phyloP scores from a whole-genome alignment of 1,140 invertebrate genomes.

The Ceratina calcarata region DNA sequence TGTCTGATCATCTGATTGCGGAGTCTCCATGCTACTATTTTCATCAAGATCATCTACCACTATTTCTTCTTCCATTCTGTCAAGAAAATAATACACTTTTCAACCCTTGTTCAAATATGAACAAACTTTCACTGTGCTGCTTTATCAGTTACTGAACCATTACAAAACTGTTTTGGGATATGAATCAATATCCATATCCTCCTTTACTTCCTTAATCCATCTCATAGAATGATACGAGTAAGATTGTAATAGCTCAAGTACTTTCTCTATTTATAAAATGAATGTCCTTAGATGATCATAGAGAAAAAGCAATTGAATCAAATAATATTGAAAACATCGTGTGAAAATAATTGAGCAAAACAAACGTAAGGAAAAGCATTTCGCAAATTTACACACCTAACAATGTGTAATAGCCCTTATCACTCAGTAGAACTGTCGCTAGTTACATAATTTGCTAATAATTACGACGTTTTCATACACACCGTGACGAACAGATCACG shows the following conservation, averaged over 20 bases:
- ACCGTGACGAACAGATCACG: neutral
- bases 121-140: neutral
- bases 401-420: slow-evolving; percentile 25
- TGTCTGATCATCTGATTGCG: slow-evolving; percentile 64
- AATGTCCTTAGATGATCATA: neutral
- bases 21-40: slow-evolving; percentile 60
- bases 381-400: slow-evolving; percentile 52
- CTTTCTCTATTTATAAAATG: neutral
- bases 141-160: neutral
- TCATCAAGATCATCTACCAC: slow-evolving; percentile 71
- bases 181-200: neutral
- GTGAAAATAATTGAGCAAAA: neutral
- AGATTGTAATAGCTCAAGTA: neutral
- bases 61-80: slow-evolving; percentile 78
- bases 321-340: neutral
- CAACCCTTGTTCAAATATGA: too few species aligned
- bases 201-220: neutral
- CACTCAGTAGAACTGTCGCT: slow-evolving; percentile 19
- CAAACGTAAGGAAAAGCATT: neutral
- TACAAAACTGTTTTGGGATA: neutral
- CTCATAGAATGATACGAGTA: neutral
- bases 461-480: neutral
- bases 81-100: slow-evolving; percentile 18
- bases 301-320: neutral
- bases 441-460: slow-evolving; percentile 56